Base-by-base conservation (phyloP, 2,113 vertebrate genomes). In the Archocentrus centrarchus region DNA sequence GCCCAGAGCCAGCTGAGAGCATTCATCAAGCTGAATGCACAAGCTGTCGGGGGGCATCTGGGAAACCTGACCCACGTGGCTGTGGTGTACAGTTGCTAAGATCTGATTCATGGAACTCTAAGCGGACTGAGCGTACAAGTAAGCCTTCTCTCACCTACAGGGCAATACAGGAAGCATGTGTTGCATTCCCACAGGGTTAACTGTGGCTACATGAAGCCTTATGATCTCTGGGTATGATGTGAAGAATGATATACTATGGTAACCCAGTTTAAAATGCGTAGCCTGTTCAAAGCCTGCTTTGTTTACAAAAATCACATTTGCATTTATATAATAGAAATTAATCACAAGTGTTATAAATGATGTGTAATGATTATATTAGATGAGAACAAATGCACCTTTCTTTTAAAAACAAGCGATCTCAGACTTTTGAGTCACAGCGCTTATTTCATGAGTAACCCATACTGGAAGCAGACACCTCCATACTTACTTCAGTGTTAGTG, bases 1-100 rank as follows among this genome's bases (percentile, higher is more conserved):
- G 77, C 80, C 66, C 41, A 30, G 44, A 77, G 82, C 92, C 90
- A 90, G 79, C 57, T 81, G 53, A 86, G 20, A 62, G 60, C 17
- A 37, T 75, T 84, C 79, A 75, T 75, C 73, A 10, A 68, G 80
- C 53, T 75, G 44, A 81, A 70, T 17, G 63, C 13, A 39, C 73
- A 55, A 53, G 79, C 75, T 76, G 35, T 62, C 14, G 30, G 47
- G 27, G 55, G 62, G 6, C 24, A 77, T 88, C 63, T 73, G 68
- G 77, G 87, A 88, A 92, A 88, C 66, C 47, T 18, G 59, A 85
- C 55, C 75, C 1, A 59, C 4, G 32, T 35, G 22, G 37, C 41
- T 64, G 27, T 53, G 91, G 39, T 24, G 32, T 27, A 37, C 4
- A 2, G 63, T 83, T 75, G 76, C 88, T 84, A 75, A 20, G 84